Evolutionary conservation across 2,113 vertebrate species (phyloP).

Genomic region (Turdus rufiventris): DNA sequence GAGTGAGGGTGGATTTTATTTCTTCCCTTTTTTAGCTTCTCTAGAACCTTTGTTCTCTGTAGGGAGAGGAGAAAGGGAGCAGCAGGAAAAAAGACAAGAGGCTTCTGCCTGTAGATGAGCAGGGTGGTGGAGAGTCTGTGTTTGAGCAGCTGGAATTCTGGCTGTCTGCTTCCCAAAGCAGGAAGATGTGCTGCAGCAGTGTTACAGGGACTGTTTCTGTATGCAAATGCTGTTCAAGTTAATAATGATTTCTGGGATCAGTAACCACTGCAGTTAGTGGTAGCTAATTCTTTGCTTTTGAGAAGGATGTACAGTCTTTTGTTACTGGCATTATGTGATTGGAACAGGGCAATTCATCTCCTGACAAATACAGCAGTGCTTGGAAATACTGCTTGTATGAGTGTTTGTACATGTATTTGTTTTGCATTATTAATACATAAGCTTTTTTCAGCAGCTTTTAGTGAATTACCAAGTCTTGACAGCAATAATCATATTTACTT

Average conservation of each 20-base stretch:
- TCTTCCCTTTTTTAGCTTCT: not conserved
- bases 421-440: not conserved
- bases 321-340: not conserved
- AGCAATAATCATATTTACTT: not conserved
- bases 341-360: not conserved
- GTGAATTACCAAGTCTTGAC: not conserved
- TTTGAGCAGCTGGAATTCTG: accelerated
- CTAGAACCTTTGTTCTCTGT: not conserved
- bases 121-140: accelerated
- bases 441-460: not conserved
- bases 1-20: not conserved
- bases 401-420: not conserved
- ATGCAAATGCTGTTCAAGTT: not conserved
- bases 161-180: not conserved
- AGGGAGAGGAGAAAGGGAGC: not conserved
- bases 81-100: not conserved
- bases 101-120: not conserved
- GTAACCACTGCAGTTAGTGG: not conserved
- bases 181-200: not conserved
- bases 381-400: not conserved
- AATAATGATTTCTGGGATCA: not conserved
- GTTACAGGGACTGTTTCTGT: not conserved
- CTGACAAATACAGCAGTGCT: not conserved
- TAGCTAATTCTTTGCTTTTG: not conserved
- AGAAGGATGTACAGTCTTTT: not conserved